These are phyloP conservation scores for Euproctis similis DNA, from an alignment of 2,888 invertebrate species.

Conservation along the genomic window DNA sequence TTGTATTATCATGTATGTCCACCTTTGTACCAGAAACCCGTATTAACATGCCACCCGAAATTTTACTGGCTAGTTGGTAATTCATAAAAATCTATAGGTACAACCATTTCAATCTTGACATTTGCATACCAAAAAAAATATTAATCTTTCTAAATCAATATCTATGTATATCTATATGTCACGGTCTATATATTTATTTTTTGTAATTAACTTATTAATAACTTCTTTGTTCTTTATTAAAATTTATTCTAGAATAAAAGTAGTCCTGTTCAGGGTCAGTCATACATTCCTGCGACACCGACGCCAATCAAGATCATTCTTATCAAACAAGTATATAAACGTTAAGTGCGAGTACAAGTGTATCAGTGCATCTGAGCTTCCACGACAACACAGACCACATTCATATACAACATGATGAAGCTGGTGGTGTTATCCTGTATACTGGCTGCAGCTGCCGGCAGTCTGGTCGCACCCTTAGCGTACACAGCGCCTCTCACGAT, in stretches of 20 bases:
- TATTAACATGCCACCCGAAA: no score
- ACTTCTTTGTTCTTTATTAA: conserved; percentile 8
- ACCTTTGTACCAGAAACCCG: no score
- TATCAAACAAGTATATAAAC: conserved; percentile 45
- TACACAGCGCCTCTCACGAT: conserved; percentile 11
- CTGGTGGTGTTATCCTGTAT: conserved; percentile 79
- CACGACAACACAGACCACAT: conserved; percentile 61
- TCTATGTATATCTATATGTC: no score
- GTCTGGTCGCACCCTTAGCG: conserved; percentile 21
- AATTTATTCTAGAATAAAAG: conserved; percentile 43
- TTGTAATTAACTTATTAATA: no score
- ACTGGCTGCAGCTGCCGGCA: conserved; percentile 73
- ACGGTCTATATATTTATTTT: no score
- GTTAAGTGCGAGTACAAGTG: conserved; percentile 9
- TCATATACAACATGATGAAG: conserved; percentile 56
- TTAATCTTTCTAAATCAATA: no score
- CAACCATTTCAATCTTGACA: no score
- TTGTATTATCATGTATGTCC: no score
- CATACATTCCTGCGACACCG: conserved; percentile 3
- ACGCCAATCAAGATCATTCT: conserved; percentile 29
- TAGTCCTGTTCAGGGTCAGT: conserved; percentile 22
- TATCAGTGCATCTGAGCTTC: conserved; percentile 48
- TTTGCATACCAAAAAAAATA: no score
- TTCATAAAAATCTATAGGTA: no score
- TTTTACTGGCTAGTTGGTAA: no score